Conservation (phyloP, 2,797 vertebrate species). For the Mus caroli region DNA sequence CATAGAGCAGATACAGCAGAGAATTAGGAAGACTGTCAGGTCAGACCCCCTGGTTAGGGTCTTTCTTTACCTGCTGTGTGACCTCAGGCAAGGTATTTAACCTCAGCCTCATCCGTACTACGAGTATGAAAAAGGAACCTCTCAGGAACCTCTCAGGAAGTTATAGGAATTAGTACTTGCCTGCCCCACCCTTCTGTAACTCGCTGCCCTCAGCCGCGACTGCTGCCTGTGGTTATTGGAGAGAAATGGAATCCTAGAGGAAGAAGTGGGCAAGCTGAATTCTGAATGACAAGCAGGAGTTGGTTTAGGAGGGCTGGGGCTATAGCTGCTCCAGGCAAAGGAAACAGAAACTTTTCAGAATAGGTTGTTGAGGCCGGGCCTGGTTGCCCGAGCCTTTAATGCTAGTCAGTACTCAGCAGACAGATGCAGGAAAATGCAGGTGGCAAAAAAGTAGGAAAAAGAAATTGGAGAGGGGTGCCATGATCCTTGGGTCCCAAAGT, state of each 20-base stretch:
- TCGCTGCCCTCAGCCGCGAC: neutral
- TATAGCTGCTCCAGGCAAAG: slow-evolving; percentile 19
- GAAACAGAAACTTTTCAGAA: neutral
- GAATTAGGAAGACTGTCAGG: neutral
- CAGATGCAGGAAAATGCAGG: neutral
- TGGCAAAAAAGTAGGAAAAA: slow-evolving; percentile 3
- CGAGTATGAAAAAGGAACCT: neutral
- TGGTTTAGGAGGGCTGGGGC: neutral
- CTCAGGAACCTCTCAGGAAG: neutral
- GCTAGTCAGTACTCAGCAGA: neutral
- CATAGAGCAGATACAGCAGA: neutral
- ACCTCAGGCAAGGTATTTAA: slow-evolving; percentile 32
- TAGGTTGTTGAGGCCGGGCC: neutral
- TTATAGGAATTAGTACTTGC: neutral
- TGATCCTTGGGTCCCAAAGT: neutral
- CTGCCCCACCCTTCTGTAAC: neutral
- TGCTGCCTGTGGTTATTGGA: neutral
- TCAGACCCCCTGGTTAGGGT: neutral
- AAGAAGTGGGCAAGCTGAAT: neutral
- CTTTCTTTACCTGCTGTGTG: neutral
- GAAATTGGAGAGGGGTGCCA: neutral
- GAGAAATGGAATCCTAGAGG: neutral
- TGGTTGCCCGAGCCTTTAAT: neutral
- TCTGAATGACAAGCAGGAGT: neutral
- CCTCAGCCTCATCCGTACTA: neutral